Evolutionary conservation across 2,888 invertebrate genomes (phyloP).

Genomic region (Schizaphis graminum): DNA sequence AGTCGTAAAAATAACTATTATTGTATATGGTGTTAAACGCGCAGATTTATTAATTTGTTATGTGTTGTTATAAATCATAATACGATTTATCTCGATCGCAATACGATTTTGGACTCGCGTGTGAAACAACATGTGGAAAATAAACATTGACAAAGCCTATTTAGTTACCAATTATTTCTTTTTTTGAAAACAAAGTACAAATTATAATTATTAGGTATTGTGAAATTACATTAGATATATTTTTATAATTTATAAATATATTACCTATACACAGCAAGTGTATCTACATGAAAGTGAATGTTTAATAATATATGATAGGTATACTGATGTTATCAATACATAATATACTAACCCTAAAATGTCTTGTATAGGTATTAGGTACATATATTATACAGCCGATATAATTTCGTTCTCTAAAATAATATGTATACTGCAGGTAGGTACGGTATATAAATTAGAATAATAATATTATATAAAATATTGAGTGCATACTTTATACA

Average conservation of each 20-base stretch:
- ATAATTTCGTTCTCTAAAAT: conserved; percentile 11
- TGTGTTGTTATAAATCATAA: not conserved
- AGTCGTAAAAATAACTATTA: too few species aligned
- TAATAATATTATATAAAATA: not conserved
- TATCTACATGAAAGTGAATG: not conserved
- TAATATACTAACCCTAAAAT: not conserved
- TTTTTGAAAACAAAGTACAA: not conserved
- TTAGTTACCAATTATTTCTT: not conserved
- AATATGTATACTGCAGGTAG: not conserved
- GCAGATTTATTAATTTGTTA: not conserved
- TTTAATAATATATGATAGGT: not conserved
- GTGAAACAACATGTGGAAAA: not conserved
- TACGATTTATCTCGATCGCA: not conserved
- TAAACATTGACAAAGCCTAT: not conserved
- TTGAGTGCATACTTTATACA: not conserved
- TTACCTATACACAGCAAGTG: not conserved
- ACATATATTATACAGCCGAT: not conserved
- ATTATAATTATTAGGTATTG: not conserved
- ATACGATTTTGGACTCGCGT: not conserved
- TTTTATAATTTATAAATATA: not conserved
- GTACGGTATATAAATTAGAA: conserved; percentile 1
- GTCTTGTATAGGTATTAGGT: not conserved
- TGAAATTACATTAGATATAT: not conserved
- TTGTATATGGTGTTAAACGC: too few species aligned
- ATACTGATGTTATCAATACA: not conserved